These are phyloP conservation scores for Delia radicum DNA, from an alignment of 1,140 invertebrate genomes.

Conservation along the genomic window DNA sequence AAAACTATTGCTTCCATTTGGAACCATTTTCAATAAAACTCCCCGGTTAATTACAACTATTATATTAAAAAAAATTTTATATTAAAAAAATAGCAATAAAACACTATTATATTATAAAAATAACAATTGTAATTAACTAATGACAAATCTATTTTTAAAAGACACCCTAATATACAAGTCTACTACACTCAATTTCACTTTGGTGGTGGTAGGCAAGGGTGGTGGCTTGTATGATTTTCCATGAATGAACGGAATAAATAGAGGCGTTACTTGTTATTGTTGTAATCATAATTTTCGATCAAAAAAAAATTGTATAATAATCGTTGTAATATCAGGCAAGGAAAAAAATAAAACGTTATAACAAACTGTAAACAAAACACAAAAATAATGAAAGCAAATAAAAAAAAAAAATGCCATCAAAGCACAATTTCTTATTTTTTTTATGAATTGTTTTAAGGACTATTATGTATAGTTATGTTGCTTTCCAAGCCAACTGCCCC, in stretches of 20 bases:
- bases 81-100: neutral
- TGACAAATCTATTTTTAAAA: too few species aligned
- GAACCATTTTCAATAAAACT: too few species aligned
- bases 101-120: neutral
- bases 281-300: conserved; percentile 28
- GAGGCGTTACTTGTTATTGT: conserved; percentile 18
- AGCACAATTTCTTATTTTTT: neutral
- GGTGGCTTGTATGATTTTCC: neutral
- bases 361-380: conserved; percentile 6
- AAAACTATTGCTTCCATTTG: too few species aligned
- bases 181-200: neutral
- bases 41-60: too few species aligned
- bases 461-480: neutral
- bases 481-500: too few species aligned
- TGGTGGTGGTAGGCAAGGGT: neutral
- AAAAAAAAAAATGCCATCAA: neutral
- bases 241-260: too few species aligned
- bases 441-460: neutral
- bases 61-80: too few species aligned
- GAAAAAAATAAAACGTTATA: neutral
- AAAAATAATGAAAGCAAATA: conserved; percentile 6
- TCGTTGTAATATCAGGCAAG: conserved; percentile 7
- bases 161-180: neutral
- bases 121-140: too few species aligned
- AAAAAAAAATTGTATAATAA: conserved; percentile 25